phyloP scores from a whole-genome alignment of 64 coral and sea anemone genomes.

The Platygyra sinensis region DNA sequence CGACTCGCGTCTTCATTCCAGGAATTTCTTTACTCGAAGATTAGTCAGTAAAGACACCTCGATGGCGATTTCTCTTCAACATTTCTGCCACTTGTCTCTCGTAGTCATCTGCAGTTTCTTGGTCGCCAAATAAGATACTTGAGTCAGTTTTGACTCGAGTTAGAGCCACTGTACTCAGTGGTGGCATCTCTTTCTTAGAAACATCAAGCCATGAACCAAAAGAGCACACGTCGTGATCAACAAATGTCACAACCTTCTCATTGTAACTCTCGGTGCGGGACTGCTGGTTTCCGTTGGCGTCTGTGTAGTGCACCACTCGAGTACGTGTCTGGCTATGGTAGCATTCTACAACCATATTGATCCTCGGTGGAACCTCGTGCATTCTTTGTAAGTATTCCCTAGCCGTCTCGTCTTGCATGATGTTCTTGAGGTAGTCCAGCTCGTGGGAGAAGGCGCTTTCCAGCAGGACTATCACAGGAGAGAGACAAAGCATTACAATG shows the following conservation, averaged over 20 bases:
- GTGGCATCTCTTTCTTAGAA: slow-evolving; percentile 83
- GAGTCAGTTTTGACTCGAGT: slow-evolving; percentile 72
- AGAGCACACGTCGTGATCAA: slow-evolving; percentile 59
- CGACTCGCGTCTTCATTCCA: slow-evolving; percentile 68
- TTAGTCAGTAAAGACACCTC: slow-evolving; percentile 60
- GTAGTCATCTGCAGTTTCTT: slow-evolving; percentile 68
- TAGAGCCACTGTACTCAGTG: slow-evolving; percentile 41
- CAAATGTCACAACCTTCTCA: slow-evolving; percentile 60
- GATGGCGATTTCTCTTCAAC: slow-evolving; percentile 63
- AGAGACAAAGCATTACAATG: slow-evolving; percentile 64
- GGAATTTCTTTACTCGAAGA: slow-evolving; percentile 47
- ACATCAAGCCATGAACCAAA: slow-evolving; percentile 77
- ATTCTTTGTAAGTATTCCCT: slow-evolving; percentile 78
- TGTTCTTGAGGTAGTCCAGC: slow-evolving; percentile 67
- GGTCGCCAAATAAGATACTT: slow-evolving; percentile 64
- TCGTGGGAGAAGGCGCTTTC: slow-evolving; percentile 83
- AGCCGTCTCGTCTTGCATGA: slow-evolving; percentile 82
- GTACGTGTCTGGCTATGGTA: slow-evolving; percentile 71
- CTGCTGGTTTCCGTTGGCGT: slow-evolving; percentile 53
- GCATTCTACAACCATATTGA: slow-evolving; percentile 70
- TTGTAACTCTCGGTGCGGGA: slow-evolving; percentile 78
- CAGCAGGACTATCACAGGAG: slow-evolving; percentile 59
- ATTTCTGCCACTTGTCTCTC: slow-evolving; percentile 55
- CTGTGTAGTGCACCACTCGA: slow-evolving; percentile 54
- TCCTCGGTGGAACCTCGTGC: slow-evolving; percentile 61